These are phyloP conservation scores for Proctacanthus coquilletti DNA, from an alignment of 1,140 invertebrate species.

Conservation along the genomic window DNA sequence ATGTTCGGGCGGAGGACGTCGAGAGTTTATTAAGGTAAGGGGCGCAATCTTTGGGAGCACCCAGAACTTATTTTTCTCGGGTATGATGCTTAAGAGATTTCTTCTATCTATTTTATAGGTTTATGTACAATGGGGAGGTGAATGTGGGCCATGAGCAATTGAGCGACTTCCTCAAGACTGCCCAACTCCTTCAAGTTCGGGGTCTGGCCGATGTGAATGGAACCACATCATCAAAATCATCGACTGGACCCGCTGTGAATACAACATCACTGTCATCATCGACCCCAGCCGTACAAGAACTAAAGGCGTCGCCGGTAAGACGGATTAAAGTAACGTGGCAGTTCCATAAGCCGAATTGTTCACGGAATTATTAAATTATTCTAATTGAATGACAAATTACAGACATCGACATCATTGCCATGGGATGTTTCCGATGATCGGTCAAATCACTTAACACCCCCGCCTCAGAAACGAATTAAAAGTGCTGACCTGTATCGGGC, in stretches of 20 bases:
- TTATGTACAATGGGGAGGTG: constrained; percentile 92
- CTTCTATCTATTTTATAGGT: constrained; percentile 33
- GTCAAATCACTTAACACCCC: constrained; percentile 30
- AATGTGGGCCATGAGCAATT: constrained; percentile 82
- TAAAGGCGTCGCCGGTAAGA: constrained; percentile 29
- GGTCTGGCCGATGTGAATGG: constrained; percentile 72
- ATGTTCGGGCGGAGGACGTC: constrained; percentile 76
- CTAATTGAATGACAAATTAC: not conserved
- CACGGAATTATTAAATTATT: not conserved
- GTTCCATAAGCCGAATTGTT: constrained; percentile 9
- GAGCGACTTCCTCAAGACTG: constrained; percentile 73
- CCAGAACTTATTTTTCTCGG: not conserved
- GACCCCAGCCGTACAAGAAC: constrained; percentile 25
- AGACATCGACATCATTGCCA: constrained; percentile 7
- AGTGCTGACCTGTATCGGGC: constrained; percentile 42
- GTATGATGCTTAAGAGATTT: not conserved
- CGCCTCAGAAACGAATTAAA: constrained; percentile 43
- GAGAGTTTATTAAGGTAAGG: constrained; percentile 66
- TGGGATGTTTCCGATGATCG: constrained; percentile 7
- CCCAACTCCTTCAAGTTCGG: constrained; percentile 77
- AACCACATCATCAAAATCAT: constrained; percentile 34
- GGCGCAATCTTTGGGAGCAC: not conserved
- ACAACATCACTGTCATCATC: constrained; percentile 11
- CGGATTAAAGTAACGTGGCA: constrained; percentile 27
- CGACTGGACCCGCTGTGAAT: constrained; percentile 12